These are phyloP conservation scores for Dallia pectoralis DNA, from an alignment of 2,797 vertebrate species.

Conservation along the genomic window DNA sequence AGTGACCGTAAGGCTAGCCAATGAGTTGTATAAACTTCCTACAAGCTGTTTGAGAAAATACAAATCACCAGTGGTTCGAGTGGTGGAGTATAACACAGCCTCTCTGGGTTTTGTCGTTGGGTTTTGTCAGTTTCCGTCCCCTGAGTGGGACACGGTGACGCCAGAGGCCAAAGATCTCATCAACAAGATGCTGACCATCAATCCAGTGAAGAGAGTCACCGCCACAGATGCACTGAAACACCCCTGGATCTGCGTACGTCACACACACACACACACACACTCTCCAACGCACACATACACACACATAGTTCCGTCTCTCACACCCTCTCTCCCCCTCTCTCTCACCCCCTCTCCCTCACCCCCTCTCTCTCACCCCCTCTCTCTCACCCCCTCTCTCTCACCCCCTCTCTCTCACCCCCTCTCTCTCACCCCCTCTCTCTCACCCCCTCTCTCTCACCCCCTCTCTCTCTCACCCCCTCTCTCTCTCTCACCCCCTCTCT, in stretches of 20 bases:
- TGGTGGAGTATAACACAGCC: background rate
- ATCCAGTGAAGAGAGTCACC: constrained; percentile 92
- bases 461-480: no score
- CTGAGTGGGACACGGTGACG: constrained; percentile 97
- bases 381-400: no score
- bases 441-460: no score
- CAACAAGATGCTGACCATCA: constrained; percentile 98
- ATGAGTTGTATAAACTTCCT: no score
- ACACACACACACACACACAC: constrained; percentile 12
- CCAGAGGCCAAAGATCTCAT: constrained; percentile 98
- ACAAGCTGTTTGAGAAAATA: no score
- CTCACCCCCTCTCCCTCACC: no score
- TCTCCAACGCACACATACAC: no score
- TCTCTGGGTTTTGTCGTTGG: constrained; percentile 8
- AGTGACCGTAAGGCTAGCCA: no score
- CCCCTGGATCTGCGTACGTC: constrained; percentile 95
- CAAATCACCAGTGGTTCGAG: no score
- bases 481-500: background rate
- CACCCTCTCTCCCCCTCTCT: background rate
- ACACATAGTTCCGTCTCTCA: background rate
- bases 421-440: no score
- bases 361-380: background rate
- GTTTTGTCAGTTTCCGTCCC: constrained; percentile 95
- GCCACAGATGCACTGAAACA: constrained; percentile 93
- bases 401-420: no score